phyloP scores from a whole-genome alignment of 2,888 invertebrate species.

The Nemoura dubitans region DNA sequence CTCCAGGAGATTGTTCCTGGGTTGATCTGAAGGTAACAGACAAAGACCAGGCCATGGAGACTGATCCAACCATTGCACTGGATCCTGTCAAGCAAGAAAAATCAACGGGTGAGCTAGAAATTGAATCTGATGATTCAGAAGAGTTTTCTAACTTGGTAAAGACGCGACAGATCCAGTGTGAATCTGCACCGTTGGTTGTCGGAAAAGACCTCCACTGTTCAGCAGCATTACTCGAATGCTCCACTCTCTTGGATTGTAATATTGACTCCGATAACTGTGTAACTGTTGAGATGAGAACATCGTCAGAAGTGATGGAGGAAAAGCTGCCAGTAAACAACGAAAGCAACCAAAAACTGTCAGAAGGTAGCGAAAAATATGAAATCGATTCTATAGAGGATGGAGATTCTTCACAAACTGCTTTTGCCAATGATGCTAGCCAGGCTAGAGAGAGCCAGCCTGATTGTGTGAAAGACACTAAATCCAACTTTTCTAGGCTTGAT shows the following conservation, averaged over 20 bases:
- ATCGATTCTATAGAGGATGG: background rate
- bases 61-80: background rate
- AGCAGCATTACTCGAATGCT: background rate
- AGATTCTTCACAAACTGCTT: background rate
- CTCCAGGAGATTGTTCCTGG: background rate
- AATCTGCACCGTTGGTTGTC: background rate
- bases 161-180: background rate
- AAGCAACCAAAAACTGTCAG: background rate
- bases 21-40: background rate
- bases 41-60: background rate
- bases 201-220: background rate
- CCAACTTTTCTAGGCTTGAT: background rate
- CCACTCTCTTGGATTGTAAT: background rate
- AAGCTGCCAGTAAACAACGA: background rate
- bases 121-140: background rate
- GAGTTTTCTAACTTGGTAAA: background rate
- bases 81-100: background rate
- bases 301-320: background rate
- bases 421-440: background rate
- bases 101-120: background rate
- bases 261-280: background rate
- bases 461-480: background rate
- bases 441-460: background rate
- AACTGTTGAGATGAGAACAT: background rate
- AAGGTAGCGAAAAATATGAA: background rate